Percentiles rank a stretch among this genome's conserved stretches.
Conservation (phyloP, 1,140 invertebrate species). For the Drosophila biarmipes region DNA sequence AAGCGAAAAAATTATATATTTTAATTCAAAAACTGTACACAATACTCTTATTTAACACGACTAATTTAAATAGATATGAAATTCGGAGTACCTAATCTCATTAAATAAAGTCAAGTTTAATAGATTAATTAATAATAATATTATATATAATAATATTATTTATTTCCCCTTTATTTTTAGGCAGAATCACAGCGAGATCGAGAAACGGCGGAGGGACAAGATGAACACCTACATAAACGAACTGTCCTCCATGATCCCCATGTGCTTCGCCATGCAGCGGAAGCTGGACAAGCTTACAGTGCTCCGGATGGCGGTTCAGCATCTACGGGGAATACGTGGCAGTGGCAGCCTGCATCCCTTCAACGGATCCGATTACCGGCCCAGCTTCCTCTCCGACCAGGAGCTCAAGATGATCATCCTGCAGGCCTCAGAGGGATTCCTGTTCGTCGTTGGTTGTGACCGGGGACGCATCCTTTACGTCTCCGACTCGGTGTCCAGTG, state of each 20-base stretch:
- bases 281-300: constrained; percentile 98
- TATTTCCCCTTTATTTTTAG: too few species aligned
- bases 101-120: too few species aligned
- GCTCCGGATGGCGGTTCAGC: constrained; percentile 96
- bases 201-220: constrained; percentile 96
- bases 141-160: too few species aligned
- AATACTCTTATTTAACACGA: too few species aligned
- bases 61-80: too few species aligned
- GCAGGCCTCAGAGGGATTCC: constrained; percentile 94
- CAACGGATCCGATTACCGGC: constrained; percentile 93
- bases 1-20: too few species aligned
- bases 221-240: constrained; percentile 98
- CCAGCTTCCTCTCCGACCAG: constrained; percentile 94
- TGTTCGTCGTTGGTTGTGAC: constrained; percentile 97
- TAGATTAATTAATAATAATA: too few species aligned
- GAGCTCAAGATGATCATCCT: constrained; percentile 93
- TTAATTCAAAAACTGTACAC: too few species aligned
- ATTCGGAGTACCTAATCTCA: too few species aligned
- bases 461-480: constrained; percentile 95
- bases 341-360: constrained; percentile 90
- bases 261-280: constrained; percentile 96
- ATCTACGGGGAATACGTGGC: constrained; percentile 92
- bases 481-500: constrained; percentile 94
- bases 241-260: constrained; percentile 95
- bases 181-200: constrained; percentile 98